Percentiles rank a stretch among this genome's conserved stretches.
Conservation (phyloP, 2,888 invertebrate genomes). For the Nephrotoma flavescens region DNA sequence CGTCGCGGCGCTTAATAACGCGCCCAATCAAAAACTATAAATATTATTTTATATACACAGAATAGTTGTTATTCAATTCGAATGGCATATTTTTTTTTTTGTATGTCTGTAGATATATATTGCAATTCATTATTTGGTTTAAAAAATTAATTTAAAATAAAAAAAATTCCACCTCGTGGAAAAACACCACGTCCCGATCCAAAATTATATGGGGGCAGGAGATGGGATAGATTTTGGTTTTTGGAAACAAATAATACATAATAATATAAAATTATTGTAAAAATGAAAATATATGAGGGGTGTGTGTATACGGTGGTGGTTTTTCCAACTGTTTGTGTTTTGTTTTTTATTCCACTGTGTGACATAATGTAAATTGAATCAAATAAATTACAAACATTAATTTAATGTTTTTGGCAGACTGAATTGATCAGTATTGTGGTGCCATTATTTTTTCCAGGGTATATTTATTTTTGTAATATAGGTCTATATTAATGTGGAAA, state of each 20-base stretch:
- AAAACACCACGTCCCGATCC: not conserved
- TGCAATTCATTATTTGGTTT: not conserved
- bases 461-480: not conserved
- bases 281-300: not conserved
- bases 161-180: not conserved
- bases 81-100: not conserved
- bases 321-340: not conserved
- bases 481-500: not conserved
- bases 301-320: not conserved
- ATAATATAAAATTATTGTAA: not conserved
- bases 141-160: not conserved
- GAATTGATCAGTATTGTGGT: slow-evolving; percentile 7
- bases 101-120: not conserved
- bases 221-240: not conserved
- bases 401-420: slow-evolving; percentile 11
- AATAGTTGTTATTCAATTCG: not conserved
- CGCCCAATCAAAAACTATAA: not conserved
- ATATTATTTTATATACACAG: not conserved
- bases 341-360: not conserved
- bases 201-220: too few relatives aligned
- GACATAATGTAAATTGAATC: slow-evolving; percentile 6
- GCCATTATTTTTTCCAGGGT: not conserved
- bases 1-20: not conserved
- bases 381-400: slow-evolving; percentile 9
- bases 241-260: not conserved